Evolutionary conservation across 2,797 vertebrate species (phyloP).

Genomic region (Toxotes lorentzi): DNA sequence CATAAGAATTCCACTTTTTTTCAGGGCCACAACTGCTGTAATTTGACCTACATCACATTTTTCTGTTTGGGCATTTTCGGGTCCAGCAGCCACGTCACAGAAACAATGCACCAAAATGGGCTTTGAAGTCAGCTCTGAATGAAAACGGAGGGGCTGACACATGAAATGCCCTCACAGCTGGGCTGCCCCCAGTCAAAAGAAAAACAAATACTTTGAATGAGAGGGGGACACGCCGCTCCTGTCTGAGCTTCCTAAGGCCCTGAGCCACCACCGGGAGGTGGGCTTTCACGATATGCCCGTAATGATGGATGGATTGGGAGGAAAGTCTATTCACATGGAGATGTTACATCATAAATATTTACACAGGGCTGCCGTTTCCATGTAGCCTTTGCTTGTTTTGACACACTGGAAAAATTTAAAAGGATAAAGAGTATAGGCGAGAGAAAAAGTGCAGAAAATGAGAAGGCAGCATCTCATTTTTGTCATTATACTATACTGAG

Average conservation of each 20-base stretch:
- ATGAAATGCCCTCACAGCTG: slow-evolving; percentile 89
- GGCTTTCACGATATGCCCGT: slow-evolving; percentile 89
- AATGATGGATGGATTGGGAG: slow-evolving; percentile 96
- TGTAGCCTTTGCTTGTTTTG: slow-evolving; percentile 89
- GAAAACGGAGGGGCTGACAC: slow-evolving; percentile 90
- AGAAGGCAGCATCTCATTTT: slow-evolving; percentile 64
- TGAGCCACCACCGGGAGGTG: slow-evolving; percentile 86
- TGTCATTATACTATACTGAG: slow-evolving; percentile 42
- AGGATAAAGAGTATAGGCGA: slow-evolving; percentile 71
- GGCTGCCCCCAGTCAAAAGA: slow-evolving; percentile 90
- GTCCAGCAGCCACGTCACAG: slow-evolving; percentile 92
- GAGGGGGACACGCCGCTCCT: slow-evolving; percentile 91
- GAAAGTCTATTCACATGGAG: slow-evolving; percentile 92
- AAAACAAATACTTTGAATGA: slow-evolving; percentile 94
- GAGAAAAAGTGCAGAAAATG: slow-evolving; percentile 63
- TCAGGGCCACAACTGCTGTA: slow-evolving; percentile 88
- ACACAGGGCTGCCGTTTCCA: slow-evolving; percentile 95
- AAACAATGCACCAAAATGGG: slow-evolving; percentile 92
- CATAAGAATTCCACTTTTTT: slow-evolving; percentile 90
- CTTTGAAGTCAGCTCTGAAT: slow-evolving; percentile 95
- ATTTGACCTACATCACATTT: slow-evolving; percentile 96
- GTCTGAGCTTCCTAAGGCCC: slow-evolving; percentile 90
- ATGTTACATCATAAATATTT: slow-evolving; percentile 98
- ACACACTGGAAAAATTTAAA: slow-evolving; percentile 85
- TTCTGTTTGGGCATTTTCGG: slow-evolving; percentile 96